phyloP scores from a whole-genome alignment of 2,113 vertebrate genomes.

The Agapornis roseicollis region DNA sequence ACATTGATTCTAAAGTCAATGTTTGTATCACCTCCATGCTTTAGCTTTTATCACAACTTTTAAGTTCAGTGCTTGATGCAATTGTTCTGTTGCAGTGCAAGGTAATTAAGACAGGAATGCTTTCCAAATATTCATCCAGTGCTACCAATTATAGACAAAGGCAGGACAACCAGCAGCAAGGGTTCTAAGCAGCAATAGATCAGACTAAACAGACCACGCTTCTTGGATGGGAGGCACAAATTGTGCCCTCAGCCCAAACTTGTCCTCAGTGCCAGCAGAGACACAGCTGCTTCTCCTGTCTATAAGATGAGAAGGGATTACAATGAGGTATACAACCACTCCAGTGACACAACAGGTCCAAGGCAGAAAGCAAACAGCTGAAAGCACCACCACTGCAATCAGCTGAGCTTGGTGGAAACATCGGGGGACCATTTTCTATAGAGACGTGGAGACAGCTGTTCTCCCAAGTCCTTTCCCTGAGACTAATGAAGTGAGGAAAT shows the following conservation, averaged over 20 bases:
- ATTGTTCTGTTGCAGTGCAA: not conserved
- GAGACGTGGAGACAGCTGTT: not conserved
- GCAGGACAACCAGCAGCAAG: not conserved
- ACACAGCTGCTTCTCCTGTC: not conserved
- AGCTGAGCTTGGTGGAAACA: not conserved
- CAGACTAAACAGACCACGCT: fast-evolving
- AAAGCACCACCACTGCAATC: not conserved
- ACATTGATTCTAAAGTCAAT: not conserved
- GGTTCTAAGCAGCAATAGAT: not conserved
- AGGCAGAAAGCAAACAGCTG: not conserved
- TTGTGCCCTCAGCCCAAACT: not conserved
- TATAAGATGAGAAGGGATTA: not conserved
- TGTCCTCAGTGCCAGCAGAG: not conserved
- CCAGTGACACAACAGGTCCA: not conserved
- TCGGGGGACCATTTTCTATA: not conserved
- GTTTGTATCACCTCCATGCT: not conserved
- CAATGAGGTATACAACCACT: fast-evolving
- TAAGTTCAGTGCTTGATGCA: not conserved
- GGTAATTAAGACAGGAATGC: not conserved
- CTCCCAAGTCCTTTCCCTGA: not conserved
- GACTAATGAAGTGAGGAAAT: not conserved
- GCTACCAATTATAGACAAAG: not conserved
- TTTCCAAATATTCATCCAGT: not conserved
- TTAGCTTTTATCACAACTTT: not conserved
- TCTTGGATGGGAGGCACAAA: not conserved